These are phyloP conservation scores for Anoplius nigerrimus DNA, from an alignment of 2,888 invertebrate genomes.

Conservation along the genomic window DNA sequence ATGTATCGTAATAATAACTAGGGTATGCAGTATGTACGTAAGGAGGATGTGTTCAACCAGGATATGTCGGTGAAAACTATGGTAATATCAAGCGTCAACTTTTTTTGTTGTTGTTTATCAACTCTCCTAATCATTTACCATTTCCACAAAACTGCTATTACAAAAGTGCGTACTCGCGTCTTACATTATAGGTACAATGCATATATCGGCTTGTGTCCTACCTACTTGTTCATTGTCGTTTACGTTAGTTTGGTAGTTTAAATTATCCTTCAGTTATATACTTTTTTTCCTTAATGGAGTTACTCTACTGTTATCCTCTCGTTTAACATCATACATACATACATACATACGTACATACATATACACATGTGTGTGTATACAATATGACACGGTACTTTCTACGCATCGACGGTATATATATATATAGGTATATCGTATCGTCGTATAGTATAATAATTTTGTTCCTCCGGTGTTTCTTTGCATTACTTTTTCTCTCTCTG, in stretches of 20 bases:
- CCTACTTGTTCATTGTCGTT: constrained; percentile 62
- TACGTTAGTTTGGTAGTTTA: constrained; percentile 18
- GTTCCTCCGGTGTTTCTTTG: constrained; percentile 42
- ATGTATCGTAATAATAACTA: constrained; percentile 66
- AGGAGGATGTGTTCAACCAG: constrained; percentile 72
- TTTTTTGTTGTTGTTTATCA: constrained; percentile 46
- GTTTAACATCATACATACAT: constrained; percentile 29
- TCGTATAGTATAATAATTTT: constrained; percentile 48
- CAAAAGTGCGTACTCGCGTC: constrained; percentile 61
- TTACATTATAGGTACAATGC: constrained; percentile 55
- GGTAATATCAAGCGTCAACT: constrained; percentile 66
- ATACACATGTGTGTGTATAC: constrained; percentile 17
- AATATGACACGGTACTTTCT: constrained; percentile 49
- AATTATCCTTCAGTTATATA: constrained; percentile 34
- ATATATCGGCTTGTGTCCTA: constrained; percentile 54
- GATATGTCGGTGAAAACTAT: constrained; percentile 74
- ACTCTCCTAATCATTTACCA: constrained; percentile 10
- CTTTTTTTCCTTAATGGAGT: constrained; percentile 33
- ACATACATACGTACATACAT: constrained; percentile 27
- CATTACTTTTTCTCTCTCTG: constrained; percentile 11
- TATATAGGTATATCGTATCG: constrained; percentile 48
- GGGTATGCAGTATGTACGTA: constrained; percentile 71
- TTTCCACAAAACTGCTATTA: constrained; percentile 60
- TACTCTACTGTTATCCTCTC: constrained; percentile 46
- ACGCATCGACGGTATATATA: constrained; percentile 21